These are phyloP conservation scores for Dorcus hopei DNA, from an alignment of 2,888 invertebrate species.

Conservation along the genomic window DNA sequence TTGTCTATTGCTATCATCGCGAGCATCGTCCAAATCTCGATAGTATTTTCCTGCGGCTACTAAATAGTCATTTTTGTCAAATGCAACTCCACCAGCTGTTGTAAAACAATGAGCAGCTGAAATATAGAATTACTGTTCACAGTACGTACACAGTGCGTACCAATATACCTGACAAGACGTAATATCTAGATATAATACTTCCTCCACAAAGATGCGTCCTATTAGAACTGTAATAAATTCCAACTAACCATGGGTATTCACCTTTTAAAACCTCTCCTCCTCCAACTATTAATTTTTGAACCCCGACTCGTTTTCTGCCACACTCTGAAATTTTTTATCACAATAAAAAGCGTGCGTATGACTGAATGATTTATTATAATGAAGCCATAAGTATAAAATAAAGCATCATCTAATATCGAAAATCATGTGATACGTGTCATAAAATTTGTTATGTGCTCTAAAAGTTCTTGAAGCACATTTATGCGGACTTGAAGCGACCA, in stretches of 20 bases:
- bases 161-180: slow-evolving; percentile 13
- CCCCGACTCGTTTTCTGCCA: not conserved
- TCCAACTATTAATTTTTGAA: not conserved
- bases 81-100: slow-evolving; percentile 9
- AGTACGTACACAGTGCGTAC: too few relatives aligned
- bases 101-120: slow-evolving; percentile 30
- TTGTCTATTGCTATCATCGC: slow-evolving; percentile 22
- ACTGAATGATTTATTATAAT: not conserved
- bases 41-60: slow-evolving; percentile 42
- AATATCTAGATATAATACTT: slow-evolving; percentile 7
- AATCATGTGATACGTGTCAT: slow-evolving; percentile 1
- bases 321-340: not conserved
- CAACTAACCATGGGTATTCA: not conserved
- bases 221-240: not conserved
- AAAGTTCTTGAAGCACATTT: too few relatives aligned
- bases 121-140: not conserved
- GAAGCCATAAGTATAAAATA: not conserved
- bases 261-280: not conserved
- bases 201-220: slow-evolving; percentile 13
- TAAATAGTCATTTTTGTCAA: slow-evolving; percentile 15
- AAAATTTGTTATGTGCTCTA: not conserved
- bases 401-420: slow-evolving; percentile 2
- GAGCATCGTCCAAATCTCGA: slow-evolving; percentile 30
- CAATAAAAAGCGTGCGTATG: not conserved
- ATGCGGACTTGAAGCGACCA: too few relatives aligned